A percentile compares a stretch with the other conserved stretches of the same genome.
Conservation (phyloP, 2,797 vertebrate genomes). For the Coilia nasus region DNA sequence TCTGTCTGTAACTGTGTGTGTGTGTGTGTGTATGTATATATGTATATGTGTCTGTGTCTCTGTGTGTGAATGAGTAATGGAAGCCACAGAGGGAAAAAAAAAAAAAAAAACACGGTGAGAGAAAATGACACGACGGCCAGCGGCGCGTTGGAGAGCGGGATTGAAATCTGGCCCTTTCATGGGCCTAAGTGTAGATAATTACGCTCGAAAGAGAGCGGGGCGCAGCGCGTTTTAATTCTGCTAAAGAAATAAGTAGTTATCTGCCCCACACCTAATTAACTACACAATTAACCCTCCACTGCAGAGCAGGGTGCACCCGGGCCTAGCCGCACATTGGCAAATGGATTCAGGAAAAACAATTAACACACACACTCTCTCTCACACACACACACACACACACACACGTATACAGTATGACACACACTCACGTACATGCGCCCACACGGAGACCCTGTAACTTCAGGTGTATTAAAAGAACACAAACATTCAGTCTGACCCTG, state of each 20-base stretch:
- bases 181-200: conserved; percentile 90
- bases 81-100: not conserved
- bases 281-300: conserved; percentile 92
- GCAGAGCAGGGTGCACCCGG: conserved; percentile 76
- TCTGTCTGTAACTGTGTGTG: too few species aligned
- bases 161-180: conserved; percentile 84
- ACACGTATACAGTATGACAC: not conserved
- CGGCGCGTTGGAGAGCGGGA: conserved; percentile 74
- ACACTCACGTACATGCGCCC: not conserved
- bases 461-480: not conserved
- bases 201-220: conserved; percentile 85
- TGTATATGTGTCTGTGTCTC: too few species aligned
- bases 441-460: not conserved
- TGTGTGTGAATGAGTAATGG: not conserved
- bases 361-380: conserved; percentile 23
- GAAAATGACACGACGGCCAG: conserved; percentile 58
- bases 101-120: not conserved
- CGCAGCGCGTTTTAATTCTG: conserved; percentile 92
- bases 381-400: not conserved
- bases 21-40: too few species aligned
- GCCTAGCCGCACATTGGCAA: conserved; percentile 84
- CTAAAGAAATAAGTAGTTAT: conserved; percentile 91
- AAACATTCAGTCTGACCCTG: not conserved
- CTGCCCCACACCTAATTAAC: conserved; percentile 90
- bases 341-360: conserved; percentile 62